Conservation (phyloP, 2,797 vertebrate genomes). For the Menidia menidia region DNA sequence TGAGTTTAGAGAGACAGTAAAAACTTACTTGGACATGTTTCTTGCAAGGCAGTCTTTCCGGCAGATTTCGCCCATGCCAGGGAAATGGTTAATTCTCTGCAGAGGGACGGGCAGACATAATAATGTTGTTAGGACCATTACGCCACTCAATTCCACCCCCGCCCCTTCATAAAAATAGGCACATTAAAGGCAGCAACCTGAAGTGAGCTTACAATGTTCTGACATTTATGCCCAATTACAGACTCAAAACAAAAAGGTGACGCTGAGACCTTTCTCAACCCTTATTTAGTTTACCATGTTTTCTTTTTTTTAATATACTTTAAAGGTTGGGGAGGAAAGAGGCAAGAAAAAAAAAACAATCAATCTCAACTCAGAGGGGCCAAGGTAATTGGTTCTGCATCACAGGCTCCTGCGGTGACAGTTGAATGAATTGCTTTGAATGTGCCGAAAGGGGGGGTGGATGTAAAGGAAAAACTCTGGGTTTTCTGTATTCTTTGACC, state of each 20-base stretch:
- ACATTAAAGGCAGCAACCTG: slow-evolving; percentile 83
- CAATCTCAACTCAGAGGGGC: slow-evolving; percentile 84
- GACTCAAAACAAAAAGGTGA: slow-evolving; percentile 88
- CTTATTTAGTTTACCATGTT: slow-evolving; percentile 84
- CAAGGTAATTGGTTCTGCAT: slow-evolving; percentile 90
- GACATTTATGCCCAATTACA: slow-evolving; percentile 90
- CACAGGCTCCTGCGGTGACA: slow-evolving; percentile 84
- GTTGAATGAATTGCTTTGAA: slow-evolving; percentile 89
- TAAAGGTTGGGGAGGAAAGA: slow-evolving; percentile 77
- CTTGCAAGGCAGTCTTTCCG: slow-evolving; percentile 99
- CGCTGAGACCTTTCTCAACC: slow-evolving; percentile 84
- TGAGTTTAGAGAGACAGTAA: slow-evolving; percentile 39
- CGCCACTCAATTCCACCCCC: slow-evolving; percentile 78
- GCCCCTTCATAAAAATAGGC: slow-evolving; percentile 75
- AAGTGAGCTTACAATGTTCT: slow-evolving; percentile 85
- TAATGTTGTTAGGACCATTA: slow-evolving; percentile 82
- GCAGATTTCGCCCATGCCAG: slow-evolving; percentile 99
- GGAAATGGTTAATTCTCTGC: slow-evolving; percentile 99
- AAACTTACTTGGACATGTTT: slow-evolving; percentile 99
- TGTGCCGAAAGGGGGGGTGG: slow-evolving; percentile 66
- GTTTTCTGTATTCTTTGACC: slow-evolving; percentile 85
- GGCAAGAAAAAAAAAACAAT: slow-evolving; percentile 74
- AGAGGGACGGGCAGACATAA: slow-evolving; percentile 83
- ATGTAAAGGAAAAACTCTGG: slow-evolving; percentile 68
- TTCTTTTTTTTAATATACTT: slow-evolving; percentile 78